Base-by-base conservation (phyloP, 2,113 vertebrate genomes). In the Dolichotis patagonum region DNA sequence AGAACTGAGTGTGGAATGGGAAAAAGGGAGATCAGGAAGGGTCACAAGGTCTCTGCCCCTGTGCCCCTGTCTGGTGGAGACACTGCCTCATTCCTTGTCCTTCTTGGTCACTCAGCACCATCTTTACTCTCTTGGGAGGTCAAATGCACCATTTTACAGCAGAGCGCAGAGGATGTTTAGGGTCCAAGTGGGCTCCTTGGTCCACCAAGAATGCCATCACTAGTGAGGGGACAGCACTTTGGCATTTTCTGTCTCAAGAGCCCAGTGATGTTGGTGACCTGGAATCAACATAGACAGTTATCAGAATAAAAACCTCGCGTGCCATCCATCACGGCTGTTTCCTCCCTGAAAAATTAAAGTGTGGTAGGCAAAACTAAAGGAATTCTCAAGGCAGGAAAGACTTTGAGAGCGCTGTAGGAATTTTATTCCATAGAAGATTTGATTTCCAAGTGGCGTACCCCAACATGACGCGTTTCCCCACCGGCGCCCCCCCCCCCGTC, bases 41-140 rank as follows among this genome's bases (percentile, higher is more conserved):
- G 35, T 26, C 46, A 12, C 8, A 0, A 4, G 19, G 17, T 32
- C 30, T 71, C 35, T 26, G 46, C 19, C 0, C 0, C 16, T 11
- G 12, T 13, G 0, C 9, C 7, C 14, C 10, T 11, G 9, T 20
- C 54, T 30, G 16, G 22, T 6, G 26, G 63, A 62, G 28, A 14
- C 5, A 3, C 9, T 13, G 35, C 56, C 26, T 54, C 4, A 0
- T 28, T 7, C 19, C 20, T 63, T 63, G 9, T 87, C n/a, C 30
- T 52, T 19, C 10, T 11, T 28, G 7, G 62, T 20, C 7, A 16
- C 38, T 67, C 52, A 0, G 0, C 0, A 2, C 56, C 0, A 0
- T 54, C 88, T 35, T 16, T 35, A 41, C 7, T 62, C 17, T 24
- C 75, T 20, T 14, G 4, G 69, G 43, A 3, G 5, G 16, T 1